A percentile compares a stretch with the other conserved stretches of the same genome.
These are phyloP conservation scores for Heloderma charlesbogerti DNA, from an alignment of 2,113 vertebrate genomes.

Conservation along the genomic window DNA sequence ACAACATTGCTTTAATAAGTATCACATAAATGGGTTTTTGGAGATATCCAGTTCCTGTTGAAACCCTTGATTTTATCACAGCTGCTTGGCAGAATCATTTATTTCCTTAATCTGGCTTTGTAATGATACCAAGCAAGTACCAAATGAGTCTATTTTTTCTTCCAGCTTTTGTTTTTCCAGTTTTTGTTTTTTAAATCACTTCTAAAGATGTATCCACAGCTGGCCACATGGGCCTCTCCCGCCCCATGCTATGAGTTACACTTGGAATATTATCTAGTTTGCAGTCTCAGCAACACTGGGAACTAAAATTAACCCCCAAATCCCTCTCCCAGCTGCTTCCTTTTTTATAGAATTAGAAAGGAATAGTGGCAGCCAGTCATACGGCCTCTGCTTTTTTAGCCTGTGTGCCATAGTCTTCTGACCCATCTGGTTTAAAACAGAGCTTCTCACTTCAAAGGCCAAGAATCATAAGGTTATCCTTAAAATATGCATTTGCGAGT, in stretches of 20 bases:
- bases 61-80: not conserved
- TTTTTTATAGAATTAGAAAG: constrained; percentile 12
- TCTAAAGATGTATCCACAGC: constrained; percentile 1
- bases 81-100: constrained; percentile 29
- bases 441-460: not conserved
- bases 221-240: not conserved
- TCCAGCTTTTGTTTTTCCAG: constrained; percentile 1
- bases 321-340: constrained; percentile 14
- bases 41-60: not conserved
- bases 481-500: not conserved
- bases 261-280: constrained; percentile 9
- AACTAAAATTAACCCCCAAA: constrained; percentile 20
- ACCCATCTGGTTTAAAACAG: not conserved
- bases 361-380: not conserved
- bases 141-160: constrained; percentile 30
- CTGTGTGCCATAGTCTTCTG: not conserved
- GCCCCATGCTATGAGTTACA: not conserved
- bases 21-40: not conserved
- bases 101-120: constrained; percentile 32
- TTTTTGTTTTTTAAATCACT: not conserved
- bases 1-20: not conserved
- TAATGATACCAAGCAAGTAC: constrained; percentile 1
- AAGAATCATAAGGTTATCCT: not conserved
- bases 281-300: constrained; percentile 1
- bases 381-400: not conserved